phyloP scores from a whole-genome alignment of 1,140 invertebrate genomes.

The Trypoxylus dichotomus region DNA sequence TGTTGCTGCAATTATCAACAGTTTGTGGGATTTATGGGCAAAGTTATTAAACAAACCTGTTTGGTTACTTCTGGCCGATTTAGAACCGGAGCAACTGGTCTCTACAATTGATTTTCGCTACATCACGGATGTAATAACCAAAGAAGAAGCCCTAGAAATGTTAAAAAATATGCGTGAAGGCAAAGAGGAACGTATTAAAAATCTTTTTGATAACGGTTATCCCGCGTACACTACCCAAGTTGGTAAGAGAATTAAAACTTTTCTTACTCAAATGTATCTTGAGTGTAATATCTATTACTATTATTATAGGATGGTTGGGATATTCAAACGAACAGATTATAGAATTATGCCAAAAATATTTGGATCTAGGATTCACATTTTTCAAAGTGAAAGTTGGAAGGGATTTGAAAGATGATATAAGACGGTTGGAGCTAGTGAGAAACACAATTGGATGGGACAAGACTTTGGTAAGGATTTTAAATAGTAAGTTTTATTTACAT shows the following conservation, averaged over 20 bases:
- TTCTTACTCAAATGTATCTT: background rate
- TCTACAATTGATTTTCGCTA: conserved; percentile 84
- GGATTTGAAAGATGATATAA: conserved; percentile 75
- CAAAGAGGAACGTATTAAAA: conserved; percentile 63
- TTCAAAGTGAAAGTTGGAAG: conserved; percentile 92
- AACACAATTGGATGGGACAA: conserved; percentile 76
- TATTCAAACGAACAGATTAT: conserved; percentile 72
- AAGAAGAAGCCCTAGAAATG: conserved; percentile 78
- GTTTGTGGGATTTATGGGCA: conserved; percentile 91
- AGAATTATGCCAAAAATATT: conserved; percentile 70
- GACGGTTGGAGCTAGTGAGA: conserved; percentile 70
- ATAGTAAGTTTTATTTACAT: background rate
- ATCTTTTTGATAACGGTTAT: conserved; percentile 66
- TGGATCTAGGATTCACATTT: conserved; percentile 73
- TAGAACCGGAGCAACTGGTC: conserved; percentile 80
- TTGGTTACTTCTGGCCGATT: conserved; percentile 81
- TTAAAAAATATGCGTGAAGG: conserved; percentile 62
- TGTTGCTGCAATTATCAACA: conserved; percentile 84
- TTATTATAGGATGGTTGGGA: conserved; percentile 73
- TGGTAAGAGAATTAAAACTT: conserved; percentile 51
- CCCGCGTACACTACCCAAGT: conserved; percentile 80
- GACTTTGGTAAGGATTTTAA: conserved; percentile 59
- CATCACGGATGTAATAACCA: conserved; percentile 80
- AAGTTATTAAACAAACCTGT: conserved; percentile 81
- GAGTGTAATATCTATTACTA: background rate